Evolutionary conservation across 2,888 invertebrate species (phyloP).

Genomic region (Drosophila barbarae): DNA sequence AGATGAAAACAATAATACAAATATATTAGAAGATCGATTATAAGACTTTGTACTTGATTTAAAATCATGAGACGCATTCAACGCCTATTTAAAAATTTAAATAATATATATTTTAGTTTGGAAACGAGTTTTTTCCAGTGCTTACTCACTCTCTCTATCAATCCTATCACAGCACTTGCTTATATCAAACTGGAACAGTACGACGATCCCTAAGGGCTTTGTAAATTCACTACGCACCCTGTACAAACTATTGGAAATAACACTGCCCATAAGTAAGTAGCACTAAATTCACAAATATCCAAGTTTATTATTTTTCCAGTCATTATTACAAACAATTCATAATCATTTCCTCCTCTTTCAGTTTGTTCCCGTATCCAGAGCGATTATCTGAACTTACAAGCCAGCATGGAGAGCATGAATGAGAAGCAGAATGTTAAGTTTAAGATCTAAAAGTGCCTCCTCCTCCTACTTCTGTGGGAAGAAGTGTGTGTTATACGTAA

Average conservation of each 20-base stretch:
- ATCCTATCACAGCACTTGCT: constrained; percentile 76
- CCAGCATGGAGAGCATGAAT: constrained; percentile 74
- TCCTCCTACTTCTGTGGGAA: too few species aligned
- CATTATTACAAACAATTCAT: neutral
- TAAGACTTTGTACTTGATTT: neutral
- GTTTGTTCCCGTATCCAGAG: constrained; percentile 77
- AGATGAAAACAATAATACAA: neutral
- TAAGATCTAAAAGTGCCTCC: constrained; percentile 55
- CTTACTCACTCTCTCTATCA: constrained; percentile 39
- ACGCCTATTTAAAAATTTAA: neutral
- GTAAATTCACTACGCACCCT: constrained; percentile 47
- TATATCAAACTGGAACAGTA: constrained; percentile 78
- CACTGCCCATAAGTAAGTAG: constrained; percentile 61
- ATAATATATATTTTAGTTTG: neutral
- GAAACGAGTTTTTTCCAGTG: constrained; percentile 9
- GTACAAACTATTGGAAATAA: constrained; percentile 48
- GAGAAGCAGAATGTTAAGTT: constrained; percentile 73
- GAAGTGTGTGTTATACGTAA: constrained; percentile 10
- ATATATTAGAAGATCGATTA: neutral
- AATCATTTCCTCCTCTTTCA: constrained; percentile 62
- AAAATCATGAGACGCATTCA: neutral
- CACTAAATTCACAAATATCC: constrained; percentile 4
- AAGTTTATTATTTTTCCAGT: too few species aligned
- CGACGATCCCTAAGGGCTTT: constrained; percentile 69
- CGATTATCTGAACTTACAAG: constrained; percentile 73